Evolutionary conservation across 1,140 invertebrate species (phyloP), one percentile per base, ranked within the genome.

Genomic region (Lepidotrigona ventralis): DNA sequence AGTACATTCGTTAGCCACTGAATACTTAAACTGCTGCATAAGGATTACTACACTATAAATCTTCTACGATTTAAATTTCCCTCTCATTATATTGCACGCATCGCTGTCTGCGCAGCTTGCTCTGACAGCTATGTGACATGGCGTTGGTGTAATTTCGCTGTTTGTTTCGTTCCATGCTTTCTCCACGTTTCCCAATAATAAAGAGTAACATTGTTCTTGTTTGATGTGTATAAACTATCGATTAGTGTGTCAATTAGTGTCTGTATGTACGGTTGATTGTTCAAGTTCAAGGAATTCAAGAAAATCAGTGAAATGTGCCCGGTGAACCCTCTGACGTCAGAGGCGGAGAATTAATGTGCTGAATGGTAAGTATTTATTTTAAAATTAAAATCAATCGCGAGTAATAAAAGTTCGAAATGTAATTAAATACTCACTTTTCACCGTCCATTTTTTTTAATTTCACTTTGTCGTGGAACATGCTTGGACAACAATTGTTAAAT

Each of bases 351-450:
- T 73, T 74, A 72, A 60, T 60, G 81, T 83, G 64, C 77, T 83
- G 75, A 83, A 83, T 83, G 81, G 81, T 83, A 83, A 83, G 81
- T 83, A 83, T 78, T 83, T 78, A 83, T 46, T 70, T 26, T 66
- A 12, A 74, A 74, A 66, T 46, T 9, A 14, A 39, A n/a, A 17
- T 2, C n/a, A 26, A 33, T 70, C 14, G 21, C 39, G 1, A 23
- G 26, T 68, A 17, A 11, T 8, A 3, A 54, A 75, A 2, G 6
- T 15, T 56, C n/a, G 8, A 14, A 14, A 19, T 26, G 33, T 60
- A 26, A n/a, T 11, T 14, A 26, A 56, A 8, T 60, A n/a, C 1
- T n/a, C 21, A 21, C 15, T 29, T 26, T 63, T 11, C 4, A 8
- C 11, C 23, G 19, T 33, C 1, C 11, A 15, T 56, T 39, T 58